Conservation (phyloP, 2,888 invertebrate genomes). For the Scelioninae gen. 2 region DNA sequence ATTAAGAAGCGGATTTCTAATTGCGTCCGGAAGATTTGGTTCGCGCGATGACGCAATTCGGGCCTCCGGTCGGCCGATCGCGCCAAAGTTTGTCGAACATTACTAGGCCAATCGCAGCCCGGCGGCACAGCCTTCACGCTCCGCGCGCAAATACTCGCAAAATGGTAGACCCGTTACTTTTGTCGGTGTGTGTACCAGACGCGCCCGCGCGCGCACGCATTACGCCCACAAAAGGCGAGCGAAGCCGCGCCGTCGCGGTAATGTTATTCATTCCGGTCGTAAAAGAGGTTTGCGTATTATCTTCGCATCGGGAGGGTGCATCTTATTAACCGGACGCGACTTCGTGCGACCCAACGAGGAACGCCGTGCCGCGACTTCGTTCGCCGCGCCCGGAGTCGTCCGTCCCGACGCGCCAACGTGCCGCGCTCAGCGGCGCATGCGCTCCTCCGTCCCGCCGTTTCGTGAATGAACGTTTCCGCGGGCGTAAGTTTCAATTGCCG, state of each 20-base stretch:
- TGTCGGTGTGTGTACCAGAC: constrained; percentile 18
- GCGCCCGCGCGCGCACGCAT: constrained; percentile 38
- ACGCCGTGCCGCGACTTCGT: too few species aligned
- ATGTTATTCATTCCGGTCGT: constrained; percentile 70
- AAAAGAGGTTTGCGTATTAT: constrained; percentile 63
- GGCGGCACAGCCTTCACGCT: constrained; percentile 52
- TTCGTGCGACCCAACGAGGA: too few species aligned
- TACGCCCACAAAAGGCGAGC: constrained; percentile 60
- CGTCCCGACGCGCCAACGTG: too few species aligned
- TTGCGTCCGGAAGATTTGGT: constrained; percentile 13
- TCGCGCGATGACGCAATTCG: not conserved
- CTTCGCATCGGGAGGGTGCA: constrained; percentile 69
- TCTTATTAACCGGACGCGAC: constrained; percentile 66
- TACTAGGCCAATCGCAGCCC: constrained; percentile 43
- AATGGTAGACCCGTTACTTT: constrained; percentile 47
- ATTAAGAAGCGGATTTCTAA: constrained; percentile 9
- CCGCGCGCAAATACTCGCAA: constrained; percentile 54
- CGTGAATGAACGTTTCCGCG: too few species aligned
- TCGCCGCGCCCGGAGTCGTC: too few species aligned
- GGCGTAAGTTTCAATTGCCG: too few species aligned
- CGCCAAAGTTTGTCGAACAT: constrained; percentile 27
- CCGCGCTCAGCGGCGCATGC: too few species aligned
- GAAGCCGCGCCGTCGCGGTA: constrained; percentile 59
- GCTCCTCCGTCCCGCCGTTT: too few species aligned
- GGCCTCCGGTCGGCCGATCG: constrained; percentile 7